Percentiles rank a stretch among this genome's conserved stretches.
These are phyloP conservation scores for Lepidurus apus DNA, from an alignment of 1,140 invertebrate species.

Conservation along the genomic window DNA sequence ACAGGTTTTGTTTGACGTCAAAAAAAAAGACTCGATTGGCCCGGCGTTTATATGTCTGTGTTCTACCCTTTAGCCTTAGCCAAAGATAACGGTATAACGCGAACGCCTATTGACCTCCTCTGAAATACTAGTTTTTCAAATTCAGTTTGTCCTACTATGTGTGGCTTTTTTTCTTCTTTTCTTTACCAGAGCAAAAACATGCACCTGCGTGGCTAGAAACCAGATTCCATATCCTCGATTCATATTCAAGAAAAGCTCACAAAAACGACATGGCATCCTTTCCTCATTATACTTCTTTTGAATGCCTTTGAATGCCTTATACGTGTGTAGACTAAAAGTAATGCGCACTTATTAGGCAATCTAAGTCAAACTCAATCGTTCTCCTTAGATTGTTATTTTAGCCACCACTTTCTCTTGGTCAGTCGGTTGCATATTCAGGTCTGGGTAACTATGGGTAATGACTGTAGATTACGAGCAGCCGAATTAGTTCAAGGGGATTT, in stretches of 20 bases:
- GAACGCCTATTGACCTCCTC: background rate
- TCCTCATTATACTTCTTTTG: too few species aligned
- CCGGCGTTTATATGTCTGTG: background rate
- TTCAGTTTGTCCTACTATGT: background rate
- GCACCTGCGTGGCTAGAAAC: too few species aligned
- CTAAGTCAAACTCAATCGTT: background rate
- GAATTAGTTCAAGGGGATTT: constrained; percentile 13
- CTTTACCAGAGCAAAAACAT: too few species aligned
- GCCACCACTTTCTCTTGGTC: background rate
- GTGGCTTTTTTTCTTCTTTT: background rate
- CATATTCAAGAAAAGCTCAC: too few species aligned
- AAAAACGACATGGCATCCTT: too few species aligned
- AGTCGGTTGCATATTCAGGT: constrained; percentile 28
- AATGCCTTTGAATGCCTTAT: too few species aligned
- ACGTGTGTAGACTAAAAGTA: too few species aligned
- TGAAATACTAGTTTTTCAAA: background rate
- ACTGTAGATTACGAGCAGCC: background rate
- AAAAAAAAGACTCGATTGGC: background rate
- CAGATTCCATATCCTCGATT: too few species aligned
- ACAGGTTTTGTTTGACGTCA: too few species aligned
- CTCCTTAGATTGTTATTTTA: background rate
- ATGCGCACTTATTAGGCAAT: background rate
- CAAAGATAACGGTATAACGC: background rate
- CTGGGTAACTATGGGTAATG: background rate
- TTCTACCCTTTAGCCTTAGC: background rate